Percentiles rank a stretch among this genome's conserved stretches.
phyloP scores from a whole-genome alignment of 2,113 vertebrate genomes.

The Hippocampus comes region DNA sequence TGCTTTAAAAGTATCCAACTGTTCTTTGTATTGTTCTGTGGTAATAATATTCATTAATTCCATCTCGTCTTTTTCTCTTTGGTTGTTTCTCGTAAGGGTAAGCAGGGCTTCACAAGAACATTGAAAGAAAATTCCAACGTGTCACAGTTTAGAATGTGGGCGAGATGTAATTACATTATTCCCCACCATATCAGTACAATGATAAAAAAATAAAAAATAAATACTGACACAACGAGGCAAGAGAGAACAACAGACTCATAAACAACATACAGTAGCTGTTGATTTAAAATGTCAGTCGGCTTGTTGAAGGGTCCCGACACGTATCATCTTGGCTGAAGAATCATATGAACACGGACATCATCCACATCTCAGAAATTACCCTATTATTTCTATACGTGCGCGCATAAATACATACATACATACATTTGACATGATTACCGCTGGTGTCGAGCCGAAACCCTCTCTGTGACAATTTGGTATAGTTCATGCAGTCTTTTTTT shows the following conservation, averaged over 20 bases:
- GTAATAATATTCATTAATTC: conserved; percentile 51
- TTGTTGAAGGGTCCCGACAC: background rate
- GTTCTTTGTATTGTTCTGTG: conserved; percentile 63
- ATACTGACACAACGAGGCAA: background rate
- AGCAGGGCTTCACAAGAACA: conserved; percentile 44
- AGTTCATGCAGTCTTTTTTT: too few species aligned
- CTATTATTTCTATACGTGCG: background rate
- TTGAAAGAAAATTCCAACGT: background rate
- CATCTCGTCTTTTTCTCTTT: conserved; percentile 50
- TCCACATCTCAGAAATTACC: background rate
- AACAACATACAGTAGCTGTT: background rate
- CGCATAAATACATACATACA: background rate
- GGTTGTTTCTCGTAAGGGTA: conserved; percentile 55
- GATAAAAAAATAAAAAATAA: background rate
- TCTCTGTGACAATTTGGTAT: too few species aligned
- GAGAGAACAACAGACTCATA: background rate
- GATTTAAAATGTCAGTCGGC: background rate
- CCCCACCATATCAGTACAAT: background rate
- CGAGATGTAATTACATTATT: background rate
- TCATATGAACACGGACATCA: background rate
- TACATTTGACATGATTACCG: background rate
- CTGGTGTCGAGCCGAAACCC: too few species aligned
- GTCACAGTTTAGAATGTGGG: background rate
- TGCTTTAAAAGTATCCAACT: conserved; percentile 57
- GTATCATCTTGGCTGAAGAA: background rate